Conservation (phyloP, 2,113 vertebrate species). For the Morphnarchus princeps region DNA sequence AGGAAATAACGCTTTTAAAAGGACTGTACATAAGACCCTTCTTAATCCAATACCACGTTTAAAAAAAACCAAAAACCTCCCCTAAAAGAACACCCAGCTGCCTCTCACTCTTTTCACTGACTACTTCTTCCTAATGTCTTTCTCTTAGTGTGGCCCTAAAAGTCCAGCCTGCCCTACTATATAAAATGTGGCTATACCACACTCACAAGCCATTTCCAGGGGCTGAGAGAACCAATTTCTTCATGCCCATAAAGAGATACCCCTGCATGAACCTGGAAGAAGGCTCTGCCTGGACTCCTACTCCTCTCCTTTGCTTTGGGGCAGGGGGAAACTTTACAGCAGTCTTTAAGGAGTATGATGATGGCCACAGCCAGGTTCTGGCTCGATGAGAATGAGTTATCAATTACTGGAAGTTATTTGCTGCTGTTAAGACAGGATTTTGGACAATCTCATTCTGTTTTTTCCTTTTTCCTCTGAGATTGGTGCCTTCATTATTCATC, state of each 20-base stretch:
- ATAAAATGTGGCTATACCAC: not conserved
- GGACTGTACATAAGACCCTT: not conserved
- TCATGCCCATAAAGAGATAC: not conserved
- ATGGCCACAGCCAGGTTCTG: not conserved
- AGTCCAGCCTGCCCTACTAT: not conserved
- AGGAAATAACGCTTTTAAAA: not conserved
- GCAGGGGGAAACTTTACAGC: not conserved
- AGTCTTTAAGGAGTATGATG: not conserved
- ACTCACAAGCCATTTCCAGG: not conserved
- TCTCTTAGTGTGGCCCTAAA: not conserved
- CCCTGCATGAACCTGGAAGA: not conserved
- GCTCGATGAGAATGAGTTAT: not conserved
- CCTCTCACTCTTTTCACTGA: not conserved
- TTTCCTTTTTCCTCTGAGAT: not conserved
- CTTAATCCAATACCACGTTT: not conserved
- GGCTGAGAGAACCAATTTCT: not conserved
- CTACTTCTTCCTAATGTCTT: not conserved
- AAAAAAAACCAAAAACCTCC: not conserved
- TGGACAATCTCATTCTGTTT: not conserved
- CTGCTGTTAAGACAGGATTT: not conserved
- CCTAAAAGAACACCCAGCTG: not conserved
- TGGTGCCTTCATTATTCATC: slow-evolving; percentile 4
- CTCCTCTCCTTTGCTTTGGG: accelerated
- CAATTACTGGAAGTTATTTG: not conserved
- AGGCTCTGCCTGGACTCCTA: not conserved